Evolutionary conservation across 2,888 invertebrate genomes (phyloP).

Genomic region (Lithosia quadra): DNA sequence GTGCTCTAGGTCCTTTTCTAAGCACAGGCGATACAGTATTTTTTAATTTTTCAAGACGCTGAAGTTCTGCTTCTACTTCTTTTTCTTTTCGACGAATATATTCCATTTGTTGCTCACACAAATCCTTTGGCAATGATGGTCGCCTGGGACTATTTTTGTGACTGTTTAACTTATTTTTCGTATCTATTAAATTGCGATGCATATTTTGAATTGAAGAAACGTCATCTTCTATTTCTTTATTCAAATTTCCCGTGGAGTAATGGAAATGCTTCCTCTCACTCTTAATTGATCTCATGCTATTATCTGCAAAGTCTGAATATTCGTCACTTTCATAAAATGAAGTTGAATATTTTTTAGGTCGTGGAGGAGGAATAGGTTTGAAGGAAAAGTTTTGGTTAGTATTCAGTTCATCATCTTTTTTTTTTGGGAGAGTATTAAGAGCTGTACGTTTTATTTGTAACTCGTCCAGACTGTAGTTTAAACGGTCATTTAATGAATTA

Average conservation of each 20-base stretch:
- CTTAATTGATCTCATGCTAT: slow-evolving; percentile 72
- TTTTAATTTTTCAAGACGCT: slow-evolving; percentile 86
- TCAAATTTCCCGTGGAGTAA: slow-evolving; percentile 80
- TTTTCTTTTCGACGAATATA: slow-evolving; percentile 90
- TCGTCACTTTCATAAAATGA: slow-evolving; percentile 81
- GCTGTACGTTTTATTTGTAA: slow-evolving; percentile 51
- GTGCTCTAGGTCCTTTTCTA: slow-evolving; percentile 72
- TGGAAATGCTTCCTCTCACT: slow-evolving; percentile 78
- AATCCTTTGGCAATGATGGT: slow-evolving; percentile 89
- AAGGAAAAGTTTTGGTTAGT: slow-evolving; percentile 55
- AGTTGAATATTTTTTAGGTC: slow-evolving; percentile 73
- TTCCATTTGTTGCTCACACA: slow-evolving; percentile 89
- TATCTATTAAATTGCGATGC: slow-evolving; percentile 74
- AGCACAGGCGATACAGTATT: slow-evolving; percentile 39
- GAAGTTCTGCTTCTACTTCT: slow-evolving; percentile 89
- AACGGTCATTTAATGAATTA: slow-evolving; percentile 58
- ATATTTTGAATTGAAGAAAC: slow-evolving; percentile 81
- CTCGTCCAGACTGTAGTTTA: slow-evolving; percentile 57
- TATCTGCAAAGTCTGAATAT: slow-evolving; percentile 77
- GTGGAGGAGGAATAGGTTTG: slow-evolving; percentile 77
- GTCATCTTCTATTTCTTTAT: slow-evolving; percentile 81
- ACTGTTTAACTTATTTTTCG: slow-evolving; percentile 60
- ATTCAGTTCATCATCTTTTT: slow-evolving; percentile 35
- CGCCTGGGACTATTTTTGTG: slow-evolving; percentile 68
- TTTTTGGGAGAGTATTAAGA: slow-evolving; percentile 41